Conservation (phyloP, 2,888 invertebrate genomes). For the Lasiommata megera region DNA sequence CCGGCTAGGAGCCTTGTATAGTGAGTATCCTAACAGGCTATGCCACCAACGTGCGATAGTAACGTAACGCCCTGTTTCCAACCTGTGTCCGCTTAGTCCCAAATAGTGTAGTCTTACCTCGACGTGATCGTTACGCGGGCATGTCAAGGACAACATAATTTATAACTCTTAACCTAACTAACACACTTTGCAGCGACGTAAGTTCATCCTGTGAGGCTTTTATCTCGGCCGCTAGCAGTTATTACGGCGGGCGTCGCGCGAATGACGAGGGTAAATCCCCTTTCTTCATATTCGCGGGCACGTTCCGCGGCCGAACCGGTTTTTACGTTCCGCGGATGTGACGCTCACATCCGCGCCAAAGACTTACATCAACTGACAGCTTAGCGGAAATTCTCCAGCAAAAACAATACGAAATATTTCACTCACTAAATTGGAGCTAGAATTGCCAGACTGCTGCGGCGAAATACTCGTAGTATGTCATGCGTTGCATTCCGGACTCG, state of each 20-base stretch:
- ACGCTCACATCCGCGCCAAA: conserved; percentile 37
- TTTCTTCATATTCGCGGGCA: conserved; percentile 31
- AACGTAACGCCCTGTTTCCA: too few species aligned
- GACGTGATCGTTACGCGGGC: too few species aligned
- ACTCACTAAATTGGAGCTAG: background rate
- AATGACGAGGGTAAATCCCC: conserved; percentile 14
- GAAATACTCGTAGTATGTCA: too few species aligned
- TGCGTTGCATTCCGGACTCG: too few species aligned
- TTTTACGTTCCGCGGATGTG: conserved; percentile 50
- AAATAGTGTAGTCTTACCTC: too few species aligned
- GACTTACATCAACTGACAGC: conserved; percentile 37
- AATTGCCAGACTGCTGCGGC: background rate
- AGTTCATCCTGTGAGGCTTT: conserved; percentile 50
- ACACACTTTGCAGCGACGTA: conserved; percentile 29
- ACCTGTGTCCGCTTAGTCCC: too few species aligned
- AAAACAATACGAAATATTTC: conserved; percentile 6
- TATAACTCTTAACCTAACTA: conserved; percentile 24
- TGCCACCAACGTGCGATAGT: too few species aligned
- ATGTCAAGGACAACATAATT: conserved; percentile 2
- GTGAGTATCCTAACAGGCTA: too few species aligned
- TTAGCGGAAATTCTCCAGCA: conserved; percentile 27
- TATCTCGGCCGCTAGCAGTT: conserved; percentile 59
- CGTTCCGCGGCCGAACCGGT: conserved; percentile 39
- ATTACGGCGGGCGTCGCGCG: conserved; percentile 50
- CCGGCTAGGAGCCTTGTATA: too few species aligned